These are phyloP conservation scores for Zaprionus obscuricornis DNA, from an alignment of 2,888 invertebrate species.

Conservation along the genomic window DNA sequence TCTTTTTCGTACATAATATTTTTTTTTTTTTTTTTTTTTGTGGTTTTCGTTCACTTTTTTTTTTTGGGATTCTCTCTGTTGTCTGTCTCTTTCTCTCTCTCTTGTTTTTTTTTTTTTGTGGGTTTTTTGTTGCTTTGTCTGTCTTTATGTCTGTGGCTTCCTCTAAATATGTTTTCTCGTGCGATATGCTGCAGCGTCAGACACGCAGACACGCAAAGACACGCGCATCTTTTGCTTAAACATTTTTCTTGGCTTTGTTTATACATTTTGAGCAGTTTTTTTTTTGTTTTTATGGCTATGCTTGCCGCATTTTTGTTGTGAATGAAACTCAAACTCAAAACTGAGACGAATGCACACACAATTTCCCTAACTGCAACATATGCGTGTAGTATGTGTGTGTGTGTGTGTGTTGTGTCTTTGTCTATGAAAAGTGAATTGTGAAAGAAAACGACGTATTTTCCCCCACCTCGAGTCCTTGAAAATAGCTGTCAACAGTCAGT, in stretches of 20 bases:
- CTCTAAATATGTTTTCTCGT: slow-evolving; percentile 56
- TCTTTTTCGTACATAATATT: slow-evolving; percentile 42
- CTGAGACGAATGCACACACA: not conserved
- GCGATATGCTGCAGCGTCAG: slow-evolving; percentile 35
- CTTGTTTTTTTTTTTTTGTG: slow-evolving; percentile 24
- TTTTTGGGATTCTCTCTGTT: slow-evolving; percentile 21
- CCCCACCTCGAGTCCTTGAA: slow-evolving; percentile 55
- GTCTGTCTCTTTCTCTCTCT: slow-evolving; percentile 29
- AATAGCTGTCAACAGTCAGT: slow-evolving; percentile 59
- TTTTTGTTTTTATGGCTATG: slow-evolving; percentile 68
- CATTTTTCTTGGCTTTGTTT: slow-evolving; percentile 49
- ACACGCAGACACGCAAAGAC: too few relatives aligned
- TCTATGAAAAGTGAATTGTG: slow-evolving; percentile 31
- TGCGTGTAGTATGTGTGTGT: slow-evolving; percentile 2
- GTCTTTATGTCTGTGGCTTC: slow-evolving; percentile 47
- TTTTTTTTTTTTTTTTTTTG: slow-evolving; percentile 7
- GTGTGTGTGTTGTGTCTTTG: slow-evolving; percentile 1
- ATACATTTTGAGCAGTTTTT: slow-evolving; percentile 64
- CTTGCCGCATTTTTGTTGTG: too few relatives aligned
- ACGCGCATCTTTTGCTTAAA: slow-evolving; percentile 60
- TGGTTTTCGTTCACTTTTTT: slow-evolving; percentile 21
- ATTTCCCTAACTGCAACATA: slow-evolving; percentile 35
- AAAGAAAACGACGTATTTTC: not conserved
- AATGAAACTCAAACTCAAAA: slow-evolving; percentile 16
- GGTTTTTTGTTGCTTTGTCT: slow-evolving; percentile 24